phyloP scores from a whole-genome alignment of 1,140 invertebrate species.

The Drosophila mojavensis region DNA sequence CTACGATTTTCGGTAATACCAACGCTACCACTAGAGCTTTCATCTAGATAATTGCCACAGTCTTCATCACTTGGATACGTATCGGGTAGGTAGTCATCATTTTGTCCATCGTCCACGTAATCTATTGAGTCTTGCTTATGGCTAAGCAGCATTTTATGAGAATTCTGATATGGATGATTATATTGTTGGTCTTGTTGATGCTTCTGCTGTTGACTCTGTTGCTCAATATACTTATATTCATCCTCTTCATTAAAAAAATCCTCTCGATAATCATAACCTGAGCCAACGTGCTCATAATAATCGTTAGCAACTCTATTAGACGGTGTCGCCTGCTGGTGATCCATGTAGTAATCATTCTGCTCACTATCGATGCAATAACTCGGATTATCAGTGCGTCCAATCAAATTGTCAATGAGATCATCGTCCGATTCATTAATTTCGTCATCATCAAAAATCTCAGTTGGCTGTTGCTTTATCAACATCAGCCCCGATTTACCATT shows the following conservation, averaged over 20 bases:
- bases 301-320: constrained; percentile 70
- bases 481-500: constrained; percentile 74
- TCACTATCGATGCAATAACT: constrained; percentile 74
- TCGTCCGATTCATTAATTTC: constrained; percentile 52
- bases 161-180: constrained; percentile 33
- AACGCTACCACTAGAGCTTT: constrained; percentile 76
- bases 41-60: constrained; percentile 80
- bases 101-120: constrained; percentile 50
- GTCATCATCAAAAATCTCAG: constrained; percentile 70
- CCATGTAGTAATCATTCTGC: constrained; percentile 76
- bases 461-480: constrained; percentile 78
- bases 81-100: constrained; percentile 68
- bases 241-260: constrained; percentile 84
- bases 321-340: constrained; percentile 78
- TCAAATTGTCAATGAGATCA: constrained; percentile 42
- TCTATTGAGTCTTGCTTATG: constrained; percentile 65
- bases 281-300: constrained; percentile 77
- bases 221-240: constrained; percentile 79
- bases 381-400: constrained; percentile 18
- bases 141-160: constrained; percentile 31
- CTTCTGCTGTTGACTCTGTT: constrained; percentile 75
- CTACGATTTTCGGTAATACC: constrained; percentile 25
- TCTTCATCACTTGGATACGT: constrained; percentile 77
- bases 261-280: constrained; percentile 81
- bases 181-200: constrained; percentile 67